phyloP scores from a whole-genome alignment of 2,888 invertebrate species.

The Euclidia mi region DNA sequence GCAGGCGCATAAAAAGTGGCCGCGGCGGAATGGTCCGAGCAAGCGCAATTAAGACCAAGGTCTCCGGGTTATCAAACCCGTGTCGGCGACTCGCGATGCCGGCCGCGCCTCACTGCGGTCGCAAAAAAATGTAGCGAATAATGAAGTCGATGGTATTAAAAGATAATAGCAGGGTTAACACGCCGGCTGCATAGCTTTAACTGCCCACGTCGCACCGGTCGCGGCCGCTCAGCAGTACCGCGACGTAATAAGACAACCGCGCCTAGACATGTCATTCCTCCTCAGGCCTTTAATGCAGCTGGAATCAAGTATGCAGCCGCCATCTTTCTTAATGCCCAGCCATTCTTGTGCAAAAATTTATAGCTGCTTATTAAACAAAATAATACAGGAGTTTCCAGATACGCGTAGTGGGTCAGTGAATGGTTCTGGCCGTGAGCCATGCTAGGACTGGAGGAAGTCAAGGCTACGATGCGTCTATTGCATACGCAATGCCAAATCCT shows the following conservation, averaged over 20 bases:
- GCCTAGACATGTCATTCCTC: constrained; percentile 49
- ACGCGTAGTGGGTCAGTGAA: constrained; percentile 80
- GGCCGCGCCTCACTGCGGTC: constrained; percentile 81
- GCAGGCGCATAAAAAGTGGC: constrained; percentile 89
- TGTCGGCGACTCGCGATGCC: constrained; percentile 81
- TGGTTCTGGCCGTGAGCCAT: constrained; percentile 82
- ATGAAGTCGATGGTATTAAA: constrained; percentile 88
- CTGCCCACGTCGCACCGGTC: constrained; percentile 63
- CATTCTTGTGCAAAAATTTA: constrained; percentile 32
- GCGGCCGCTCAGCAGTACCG: constrained; percentile 59
- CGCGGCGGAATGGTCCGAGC: constrained; percentile 87
- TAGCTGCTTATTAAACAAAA: constrained; percentile 50
- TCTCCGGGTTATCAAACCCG: constrained; percentile 90
- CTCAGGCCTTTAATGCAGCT: constrained; percentile 33
- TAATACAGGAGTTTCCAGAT: constrained; percentile 68
- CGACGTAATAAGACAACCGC: constrained; percentile 53
- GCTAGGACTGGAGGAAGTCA: constrained; percentile 78
- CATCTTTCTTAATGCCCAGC: constrained; percentile 33
- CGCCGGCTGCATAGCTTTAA: constrained; percentile 77
- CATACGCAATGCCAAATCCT: constrained; percentile 85
- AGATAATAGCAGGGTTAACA: constrained; percentile 85
- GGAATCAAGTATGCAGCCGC: constrained; percentile 38
- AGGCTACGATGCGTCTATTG: constrained; percentile 79
- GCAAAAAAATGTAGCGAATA: constrained; percentile 88
- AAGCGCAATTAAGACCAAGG: constrained; percentile 90